Conservation (phyloP, 2,888 invertebrate genomes). For the Dusona sp. region DNA sequence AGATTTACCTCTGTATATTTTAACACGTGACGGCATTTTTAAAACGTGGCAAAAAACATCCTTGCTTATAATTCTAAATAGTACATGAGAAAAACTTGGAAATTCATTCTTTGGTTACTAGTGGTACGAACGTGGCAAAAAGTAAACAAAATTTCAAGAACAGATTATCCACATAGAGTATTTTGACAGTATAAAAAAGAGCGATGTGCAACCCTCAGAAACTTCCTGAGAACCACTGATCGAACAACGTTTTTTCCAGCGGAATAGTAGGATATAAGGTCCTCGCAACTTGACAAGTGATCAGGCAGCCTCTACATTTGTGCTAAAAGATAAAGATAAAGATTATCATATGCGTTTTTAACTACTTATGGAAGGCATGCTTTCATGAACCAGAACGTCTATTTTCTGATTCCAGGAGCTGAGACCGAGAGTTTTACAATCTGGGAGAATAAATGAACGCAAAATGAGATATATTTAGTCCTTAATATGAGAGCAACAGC, state of each 20-base stretch:
- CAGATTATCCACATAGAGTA: constrained; percentile 28
- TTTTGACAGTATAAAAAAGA: constrained; percentile 5
- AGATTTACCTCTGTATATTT: constrained; percentile 43
- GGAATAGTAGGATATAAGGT: not conserved
- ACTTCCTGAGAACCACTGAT: constrained; percentile 11
- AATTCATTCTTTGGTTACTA: constrained; percentile 42
- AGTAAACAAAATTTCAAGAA: constrained; percentile 30
- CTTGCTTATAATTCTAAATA: constrained; percentile 34
- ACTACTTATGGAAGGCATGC: not conserved
- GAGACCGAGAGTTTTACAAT: not conserved
- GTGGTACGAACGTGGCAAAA: constrained; percentile 17
- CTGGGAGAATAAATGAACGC: not conserved
- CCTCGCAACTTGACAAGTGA: not conserved
- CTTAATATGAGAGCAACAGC: constrained; percentile 37
- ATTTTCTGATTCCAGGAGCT: not conserved
- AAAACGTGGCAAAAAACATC: constrained; percentile 20
- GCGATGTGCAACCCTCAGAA: not conserved
- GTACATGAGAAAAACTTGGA: not conserved
- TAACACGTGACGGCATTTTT: constrained; percentile 33
- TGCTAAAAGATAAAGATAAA: not conserved
- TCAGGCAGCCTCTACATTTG: not conserved
- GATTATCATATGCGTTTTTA: not conserved
- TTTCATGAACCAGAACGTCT: not conserved
- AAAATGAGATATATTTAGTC: constrained; percentile 53
- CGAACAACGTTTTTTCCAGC: not conserved